Percentiles rank a stretch among this genome's conserved stretches.
These are phyloP conservation scores for Xiphorhynchus elegans DNA, from an alignment of 2,113 vertebrate genomes.

Conservation along the genomic window DNA sequence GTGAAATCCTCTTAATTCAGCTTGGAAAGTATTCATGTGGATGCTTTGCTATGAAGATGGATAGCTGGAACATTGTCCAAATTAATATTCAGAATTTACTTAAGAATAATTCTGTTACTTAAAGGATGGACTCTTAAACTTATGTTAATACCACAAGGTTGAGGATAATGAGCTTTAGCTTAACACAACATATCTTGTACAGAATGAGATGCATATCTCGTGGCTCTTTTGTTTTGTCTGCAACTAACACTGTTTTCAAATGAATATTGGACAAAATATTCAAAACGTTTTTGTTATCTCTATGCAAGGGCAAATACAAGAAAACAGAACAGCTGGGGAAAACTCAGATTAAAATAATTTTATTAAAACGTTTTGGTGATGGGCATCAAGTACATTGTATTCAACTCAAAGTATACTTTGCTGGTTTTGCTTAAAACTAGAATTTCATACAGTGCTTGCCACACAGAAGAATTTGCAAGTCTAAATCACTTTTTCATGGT, in stretches of 20 bases:
- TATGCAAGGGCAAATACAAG: neutral
- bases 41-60: neutral
- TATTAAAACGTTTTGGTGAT: neutral
- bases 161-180: neutral
- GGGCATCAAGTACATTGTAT: neutral
- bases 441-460: neutral
- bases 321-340: neutral
- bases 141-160: neutral
- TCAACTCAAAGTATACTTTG: fast-evolving
- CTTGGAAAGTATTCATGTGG: neutral
- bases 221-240: neutral
- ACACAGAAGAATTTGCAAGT: neutral
- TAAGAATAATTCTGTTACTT: neutral
- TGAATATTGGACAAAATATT: neutral
- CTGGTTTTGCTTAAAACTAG: neutral
- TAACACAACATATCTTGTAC: neutral
- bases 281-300: neutral
- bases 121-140: neutral
- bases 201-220: neutral
- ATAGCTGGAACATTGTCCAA: neutral
- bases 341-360: neutral
- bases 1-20: neutral
- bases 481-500: neutral
- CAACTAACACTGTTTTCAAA: neutral
- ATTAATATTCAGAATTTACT: neutral